Evolutionary conservation across 2,888 invertebrate genomes (phyloP), one percentile per base, ranked within the genome.

Genomic region (Malachius bipustulatus): DNA sequence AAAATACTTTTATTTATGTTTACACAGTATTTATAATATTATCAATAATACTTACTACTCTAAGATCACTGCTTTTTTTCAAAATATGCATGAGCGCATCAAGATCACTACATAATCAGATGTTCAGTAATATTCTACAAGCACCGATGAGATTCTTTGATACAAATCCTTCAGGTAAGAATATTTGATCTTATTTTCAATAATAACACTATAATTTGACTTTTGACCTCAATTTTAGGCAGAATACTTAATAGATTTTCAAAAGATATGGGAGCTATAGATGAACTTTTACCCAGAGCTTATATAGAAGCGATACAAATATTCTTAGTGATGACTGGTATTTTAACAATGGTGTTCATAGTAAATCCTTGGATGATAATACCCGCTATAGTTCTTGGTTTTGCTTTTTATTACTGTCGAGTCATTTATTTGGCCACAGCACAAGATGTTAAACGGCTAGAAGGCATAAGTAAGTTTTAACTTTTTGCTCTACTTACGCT

Each of bases 111-210:
- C 89, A 90, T 61, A 76, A 80, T 51, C 65, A 62, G 14, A 87
- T 89, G 83, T 84, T 89, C 59, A 63, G 70, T 12, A 72, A 77
- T 47, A 69, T 90, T 19, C 58, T 88, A 6, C 66, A 77, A 41
- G 77, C 83, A 0, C 80, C 83, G 0, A 80, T 85, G 70, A 63
- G 74, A 14, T 90, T 89, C 63, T 90, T 89, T 58, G 82, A 87
- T 56, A 77, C 73, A 4, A 87, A 88, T 59, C 82, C 88, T 0
- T 78, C 83, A 9, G 79, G 78, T 71, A 59, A 67, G 65, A n/a
- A n/a, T n/a, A n/a, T 45, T 47, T 16, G 13, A 28, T n/a, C 6
- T 19, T 19, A 8, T 19, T 19, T 19, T 19, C n/a, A 19, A 19
- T 19, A 6, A 19, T 19, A 19, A 19, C 13, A 4, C 4, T 12